These are phyloP conservation scores for Lasioglossum leucozonium DNA, from an alignment of 2,888 invertebrate genomes.

Conservation along the genomic window DNA sequence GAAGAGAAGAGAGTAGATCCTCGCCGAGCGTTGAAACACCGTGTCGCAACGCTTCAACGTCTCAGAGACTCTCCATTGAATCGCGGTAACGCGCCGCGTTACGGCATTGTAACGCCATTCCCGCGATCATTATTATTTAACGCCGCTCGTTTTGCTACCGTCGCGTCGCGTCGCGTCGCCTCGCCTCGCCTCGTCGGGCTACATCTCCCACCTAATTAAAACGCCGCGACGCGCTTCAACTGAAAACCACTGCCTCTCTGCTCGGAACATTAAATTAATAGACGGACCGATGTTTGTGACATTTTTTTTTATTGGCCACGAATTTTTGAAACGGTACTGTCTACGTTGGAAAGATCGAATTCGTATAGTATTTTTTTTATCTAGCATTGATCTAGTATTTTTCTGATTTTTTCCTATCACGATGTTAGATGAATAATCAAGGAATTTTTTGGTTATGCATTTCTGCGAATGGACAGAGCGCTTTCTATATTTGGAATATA, in stretches of 20 bases:
- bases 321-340: not conserved
- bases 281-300: not conserved
- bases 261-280: not conserved
- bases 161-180: too few species aligned
- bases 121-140: slow-evolving; percentile 33
- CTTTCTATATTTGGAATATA: too few species aligned
- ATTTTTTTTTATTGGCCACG: not conserved
- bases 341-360: not conserved
- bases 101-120: slow-evolving; percentile 11
- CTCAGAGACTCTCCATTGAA: slow-evolving; percentile 27
- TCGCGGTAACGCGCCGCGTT: slow-evolving; percentile 35
- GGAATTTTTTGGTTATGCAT: too few species aligned
- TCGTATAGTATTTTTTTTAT: too few species aligned
- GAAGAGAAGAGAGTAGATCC: not conserved
- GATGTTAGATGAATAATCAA: too few species aligned
- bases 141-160: not conserved
- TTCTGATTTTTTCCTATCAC: too few species aligned
- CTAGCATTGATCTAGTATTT: too few species aligned
- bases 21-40: slow-evolving; percentile 21
- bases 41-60: slow-evolving; percentile 45
- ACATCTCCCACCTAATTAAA: not conserved
- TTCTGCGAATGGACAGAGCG: too few species aligned
- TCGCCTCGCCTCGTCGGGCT: too few species aligned
- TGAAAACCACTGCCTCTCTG: not conserved
- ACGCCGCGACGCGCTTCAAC: not conserved